Evolutionary conservation across 2,113 vertebrate species (phyloP).

Genomic region (Catharus bicknelli): DNA sequence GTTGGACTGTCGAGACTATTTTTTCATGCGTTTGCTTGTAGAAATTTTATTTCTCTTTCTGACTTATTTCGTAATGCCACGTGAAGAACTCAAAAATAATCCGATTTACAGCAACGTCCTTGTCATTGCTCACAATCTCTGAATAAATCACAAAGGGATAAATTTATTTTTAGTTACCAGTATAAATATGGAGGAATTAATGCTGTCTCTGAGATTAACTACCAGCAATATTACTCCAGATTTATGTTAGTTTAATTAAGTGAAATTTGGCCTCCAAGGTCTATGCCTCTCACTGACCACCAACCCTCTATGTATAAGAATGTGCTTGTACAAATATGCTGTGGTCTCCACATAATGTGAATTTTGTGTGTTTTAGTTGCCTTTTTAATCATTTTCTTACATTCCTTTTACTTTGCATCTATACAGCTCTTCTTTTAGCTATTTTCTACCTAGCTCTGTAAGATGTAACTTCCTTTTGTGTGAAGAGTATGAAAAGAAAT

Average conservation of each 20-base stretch:
- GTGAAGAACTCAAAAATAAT: constrained; percentile 7
- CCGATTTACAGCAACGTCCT: constrained; percentile 16
- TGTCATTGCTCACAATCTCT: constrained; percentile 27
- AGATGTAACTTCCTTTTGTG: constrained; percentile 65
- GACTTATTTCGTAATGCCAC: constrained; percentile 38
- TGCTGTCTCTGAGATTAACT: not conserved
- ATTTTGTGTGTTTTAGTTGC: constrained; percentile 61
- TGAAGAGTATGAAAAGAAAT: constrained; percentile 67
- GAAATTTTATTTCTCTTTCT: constrained; percentile 50
- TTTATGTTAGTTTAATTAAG: not conserved
- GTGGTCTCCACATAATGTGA: constrained; percentile 58
- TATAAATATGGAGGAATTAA: constrained; percentile 14
- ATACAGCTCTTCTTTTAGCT: constrained; percentile 66
- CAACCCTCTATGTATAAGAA: constrained; percentile 33
- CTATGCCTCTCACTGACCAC: constrained; percentile 55
- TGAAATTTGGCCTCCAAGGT: constrained; percentile 45
- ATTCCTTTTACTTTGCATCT: constrained; percentile 70
- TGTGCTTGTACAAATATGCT: constrained; percentile 23
- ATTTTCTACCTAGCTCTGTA: constrained; percentile 67
- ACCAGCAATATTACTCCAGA: not conserved
- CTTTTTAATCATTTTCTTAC: constrained; percentile 66
- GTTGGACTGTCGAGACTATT: constrained; percentile 54
- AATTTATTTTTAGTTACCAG: constrained; percentile 15
- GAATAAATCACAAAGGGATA: constrained; percentile 8
- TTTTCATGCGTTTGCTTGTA: constrained; percentile 45